phyloP scores from a whole-genome alignment of 1,140 invertebrate species.

The Plutomurus gul region DNA sequence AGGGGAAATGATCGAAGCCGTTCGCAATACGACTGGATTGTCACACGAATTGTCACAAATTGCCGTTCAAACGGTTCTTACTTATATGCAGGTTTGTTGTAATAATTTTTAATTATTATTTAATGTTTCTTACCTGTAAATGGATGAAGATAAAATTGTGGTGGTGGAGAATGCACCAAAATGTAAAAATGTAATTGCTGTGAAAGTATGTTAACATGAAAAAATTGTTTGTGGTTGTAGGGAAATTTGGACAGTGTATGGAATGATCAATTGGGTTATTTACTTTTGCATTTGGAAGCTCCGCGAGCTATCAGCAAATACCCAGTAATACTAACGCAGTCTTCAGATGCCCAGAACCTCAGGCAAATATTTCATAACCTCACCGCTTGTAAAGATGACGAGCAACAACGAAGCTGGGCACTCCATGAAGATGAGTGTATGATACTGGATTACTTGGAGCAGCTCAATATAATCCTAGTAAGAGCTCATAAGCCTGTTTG shows the following conservation, averaged over 20 bases:
- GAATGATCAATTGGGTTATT: neutral
- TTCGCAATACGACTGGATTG: slow-evolving; percentile 79
- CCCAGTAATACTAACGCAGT: slow-evolving; percentile 63
- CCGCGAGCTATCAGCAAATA: slow-evolving; percentile 53
- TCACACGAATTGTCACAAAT: slow-evolving; percentile 85
- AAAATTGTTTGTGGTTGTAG: too few relatives aligned
- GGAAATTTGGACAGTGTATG: neutral
- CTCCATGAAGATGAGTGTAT: slow-evolving; percentile 87
- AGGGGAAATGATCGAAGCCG: slow-evolving; percentile 59
- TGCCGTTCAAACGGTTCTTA: slow-evolving; percentile 76
- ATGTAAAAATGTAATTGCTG: neutral
- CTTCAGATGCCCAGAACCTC: slow-evolving; percentile 77
- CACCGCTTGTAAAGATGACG: slow-evolving; percentile 86
- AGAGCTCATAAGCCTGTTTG: too few relatives aligned
- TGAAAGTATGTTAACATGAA: too few relatives aligned
- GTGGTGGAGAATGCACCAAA: too few relatives aligned
- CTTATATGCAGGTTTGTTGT: slow-evolving; percentile 54
- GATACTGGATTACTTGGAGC: slow-evolving; percentile 79
- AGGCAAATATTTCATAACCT: slow-evolving; percentile 79
- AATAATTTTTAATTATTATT: neutral
- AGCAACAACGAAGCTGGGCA: slow-evolving; percentile 91
- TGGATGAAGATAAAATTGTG: too few relatives aligned
- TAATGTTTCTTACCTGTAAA: neutral
- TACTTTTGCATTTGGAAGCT: slow-evolving; percentile 40
- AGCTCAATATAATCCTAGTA: slow-evolving; percentile 84